A percentile compares a stretch with the other conserved stretches of the same genome.
phyloP scores from a whole-genome alignment of 2,113 vertebrate species.

The Mungos mungo region DNA sequence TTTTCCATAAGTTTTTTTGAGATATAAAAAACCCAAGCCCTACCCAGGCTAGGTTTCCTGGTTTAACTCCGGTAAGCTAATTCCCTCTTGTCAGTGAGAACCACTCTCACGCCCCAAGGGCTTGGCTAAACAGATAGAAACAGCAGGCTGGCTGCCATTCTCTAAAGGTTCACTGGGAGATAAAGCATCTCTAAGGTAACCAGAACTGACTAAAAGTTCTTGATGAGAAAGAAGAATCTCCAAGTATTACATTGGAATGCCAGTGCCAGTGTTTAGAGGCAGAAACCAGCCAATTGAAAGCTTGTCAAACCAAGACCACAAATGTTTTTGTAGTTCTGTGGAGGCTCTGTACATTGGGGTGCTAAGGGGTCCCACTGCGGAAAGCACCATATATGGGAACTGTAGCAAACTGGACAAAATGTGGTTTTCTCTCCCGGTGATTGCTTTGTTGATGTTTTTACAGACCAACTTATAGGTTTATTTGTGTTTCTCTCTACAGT shows the following conservation, averaged over 20 bases:
- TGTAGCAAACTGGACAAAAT: background rate
- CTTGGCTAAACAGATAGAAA: constrained; percentile 42
- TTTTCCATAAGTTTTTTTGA: constrained; percentile 14
- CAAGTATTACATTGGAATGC: background rate
- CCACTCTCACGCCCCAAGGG: background rate
- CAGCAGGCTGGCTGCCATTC: background rate
- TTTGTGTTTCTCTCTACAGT: background rate
- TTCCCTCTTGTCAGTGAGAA: constrained; percentile 38
- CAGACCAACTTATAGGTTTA: background rate
- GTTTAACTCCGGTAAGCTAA: background rate
- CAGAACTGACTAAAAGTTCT: background rate
- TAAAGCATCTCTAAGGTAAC: background rate
- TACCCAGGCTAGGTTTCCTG: background rate
- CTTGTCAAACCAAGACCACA: background rate
- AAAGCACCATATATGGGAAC: background rate
- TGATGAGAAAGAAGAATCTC: background rate
- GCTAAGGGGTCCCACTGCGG: background rate
- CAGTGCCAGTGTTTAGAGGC: background rate
- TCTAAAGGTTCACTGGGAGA: background rate
- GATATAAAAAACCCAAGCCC: background rate
- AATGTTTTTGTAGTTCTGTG: background rate
- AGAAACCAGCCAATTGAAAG: background rate
- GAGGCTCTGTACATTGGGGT: background rate
- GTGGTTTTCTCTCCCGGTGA: background rate
- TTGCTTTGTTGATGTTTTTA: background rate